Conservation (phyloP, 2,888 invertebrate species). For the Adelognathus sp. region DNA sequence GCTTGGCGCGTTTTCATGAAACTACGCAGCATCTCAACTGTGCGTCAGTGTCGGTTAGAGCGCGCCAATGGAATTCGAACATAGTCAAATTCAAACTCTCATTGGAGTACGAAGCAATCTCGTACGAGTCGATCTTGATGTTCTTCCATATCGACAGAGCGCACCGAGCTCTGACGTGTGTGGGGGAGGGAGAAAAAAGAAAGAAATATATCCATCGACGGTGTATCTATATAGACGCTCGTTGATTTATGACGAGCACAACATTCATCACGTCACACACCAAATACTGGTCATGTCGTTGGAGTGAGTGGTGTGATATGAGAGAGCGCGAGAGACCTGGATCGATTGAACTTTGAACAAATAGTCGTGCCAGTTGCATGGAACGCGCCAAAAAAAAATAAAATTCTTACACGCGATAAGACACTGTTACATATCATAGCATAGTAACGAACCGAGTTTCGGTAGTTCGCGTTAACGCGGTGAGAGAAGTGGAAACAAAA, state of each 20-base stretch:
- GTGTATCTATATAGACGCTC: constrained; percentile 26
- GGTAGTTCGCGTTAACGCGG: constrained; percentile 25
- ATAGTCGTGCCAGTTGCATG: constrained; percentile 48
- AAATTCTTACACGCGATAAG: constrained; percentile 52
- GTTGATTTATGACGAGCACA: constrained; percentile 52
- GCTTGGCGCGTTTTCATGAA: neutral
- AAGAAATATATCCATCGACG: constrained; percentile 3
- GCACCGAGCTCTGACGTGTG: neutral
- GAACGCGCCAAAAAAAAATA: constrained; percentile 55
- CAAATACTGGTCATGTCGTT: constrained; percentile 54
- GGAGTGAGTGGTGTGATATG: constrained; percentile 70
- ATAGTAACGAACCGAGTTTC: no score
- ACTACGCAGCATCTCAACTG: neutral
- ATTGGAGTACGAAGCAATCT: neutral
- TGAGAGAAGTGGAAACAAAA: no score
- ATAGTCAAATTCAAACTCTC: neutral
- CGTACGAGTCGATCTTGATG: neutral
- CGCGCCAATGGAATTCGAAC: neutral
- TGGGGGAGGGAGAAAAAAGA: constrained; percentile 24
- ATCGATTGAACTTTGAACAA: constrained; percentile 73
- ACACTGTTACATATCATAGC: constrained; percentile 50
- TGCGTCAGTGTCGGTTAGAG: neutral
- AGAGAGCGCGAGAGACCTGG: constrained; percentile 69
- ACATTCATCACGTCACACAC: constrained; percentile 51
- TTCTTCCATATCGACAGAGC: constrained; percentile 40